phyloP scores from a whole-genome alignment of 92 coral and sea anemone genomes.

The Porites evermanni region DNA sequence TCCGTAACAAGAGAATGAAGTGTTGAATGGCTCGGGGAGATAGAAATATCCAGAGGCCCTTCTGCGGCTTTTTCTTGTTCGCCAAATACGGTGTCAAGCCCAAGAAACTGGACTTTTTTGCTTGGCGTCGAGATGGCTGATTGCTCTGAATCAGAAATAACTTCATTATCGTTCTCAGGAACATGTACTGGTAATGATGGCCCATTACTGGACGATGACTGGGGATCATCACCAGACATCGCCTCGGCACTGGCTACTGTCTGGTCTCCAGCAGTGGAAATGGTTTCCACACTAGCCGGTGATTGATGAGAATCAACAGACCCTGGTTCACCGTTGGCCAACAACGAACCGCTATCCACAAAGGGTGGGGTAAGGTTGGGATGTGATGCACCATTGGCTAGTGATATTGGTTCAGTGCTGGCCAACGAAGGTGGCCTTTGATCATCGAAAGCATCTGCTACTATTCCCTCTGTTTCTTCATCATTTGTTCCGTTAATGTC shows the following conservation, averaged over 20 bases:
- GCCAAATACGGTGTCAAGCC: slow-evolving; percentile 64
- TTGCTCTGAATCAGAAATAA: neutral
- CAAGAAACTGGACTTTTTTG: slow-evolving; percentile 75
- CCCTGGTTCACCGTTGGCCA: neutral
- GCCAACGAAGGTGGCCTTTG: slow-evolving; percentile 9
- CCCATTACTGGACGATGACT: neutral
- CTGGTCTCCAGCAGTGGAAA: neutral
- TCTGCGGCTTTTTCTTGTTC: neutral
- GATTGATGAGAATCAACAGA: neutral
- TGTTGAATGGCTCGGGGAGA: slow-evolving; percentile 21
- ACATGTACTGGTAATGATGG: neutral
- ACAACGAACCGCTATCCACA: neutral
- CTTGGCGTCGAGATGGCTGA: slow-evolving; percentile 40
- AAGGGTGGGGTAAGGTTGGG: neutral
- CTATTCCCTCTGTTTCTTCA: neutral
- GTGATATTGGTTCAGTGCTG: neutral
- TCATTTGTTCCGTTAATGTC: neutral
- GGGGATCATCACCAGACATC: neutral
- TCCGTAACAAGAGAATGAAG: neutral
- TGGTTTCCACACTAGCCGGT: neutral
- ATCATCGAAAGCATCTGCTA: neutral
- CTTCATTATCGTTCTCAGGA: neutral
- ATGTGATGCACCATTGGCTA: neutral
- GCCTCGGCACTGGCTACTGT: neutral
- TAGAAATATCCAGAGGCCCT: slow-evolving; percentile 18